Evolutionary conservation across 2,888 invertebrate genomes (phyloP), one percentile per base, ranked within the genome.

Genomic region (Perizoma flavofasciatum): DNA sequence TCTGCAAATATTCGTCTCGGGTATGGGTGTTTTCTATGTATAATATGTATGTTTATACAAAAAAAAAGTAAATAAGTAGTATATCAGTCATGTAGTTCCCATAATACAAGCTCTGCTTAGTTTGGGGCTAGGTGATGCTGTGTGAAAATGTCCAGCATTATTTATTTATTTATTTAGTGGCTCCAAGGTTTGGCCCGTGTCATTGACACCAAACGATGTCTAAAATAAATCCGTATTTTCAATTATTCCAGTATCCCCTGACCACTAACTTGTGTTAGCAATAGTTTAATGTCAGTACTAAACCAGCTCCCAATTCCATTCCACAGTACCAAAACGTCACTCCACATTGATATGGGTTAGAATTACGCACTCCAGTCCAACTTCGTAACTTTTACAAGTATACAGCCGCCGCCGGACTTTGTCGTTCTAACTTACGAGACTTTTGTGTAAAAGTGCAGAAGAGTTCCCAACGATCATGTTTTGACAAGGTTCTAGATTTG

Each of bases 311-410:
- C 69, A 65, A 64, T 68, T 65, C 59, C 59, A 52, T 55, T 63
- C 52, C 63, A 47, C 52, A 49, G 59, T 49, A 51, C 55, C 7
- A 39, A 65, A 59, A 60, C 56, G 70, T 70, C 70, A 70, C 59
- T 65, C 60, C 35, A 61, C 70, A 65, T 67, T 70, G 70, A 70
- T 67, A 70, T 63, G 70, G 70, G 70, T 70, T 55, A 50, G 41
- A 66, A 57, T 62, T 57, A 65, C 66, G 63, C 63, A 67, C 67
- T 64, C 51, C 54, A 65, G 62, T 54, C 47, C 53, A 45, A 61
- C 59, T 65, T 61, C 50, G 37, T 44, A 55, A 45, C 62, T 62
- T 62, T 58, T 58, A 58, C 58, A 55, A 46, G 62, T 45, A 55
- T 44, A 44, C 55, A 55, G 9, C 51, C 48, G 35, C 6, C 50